These are phyloP conservation scores for Sylvicapra grimmia DNA, from an alignment of 2,113 vertebrate genomes.

Conservation along the genomic window DNA sequence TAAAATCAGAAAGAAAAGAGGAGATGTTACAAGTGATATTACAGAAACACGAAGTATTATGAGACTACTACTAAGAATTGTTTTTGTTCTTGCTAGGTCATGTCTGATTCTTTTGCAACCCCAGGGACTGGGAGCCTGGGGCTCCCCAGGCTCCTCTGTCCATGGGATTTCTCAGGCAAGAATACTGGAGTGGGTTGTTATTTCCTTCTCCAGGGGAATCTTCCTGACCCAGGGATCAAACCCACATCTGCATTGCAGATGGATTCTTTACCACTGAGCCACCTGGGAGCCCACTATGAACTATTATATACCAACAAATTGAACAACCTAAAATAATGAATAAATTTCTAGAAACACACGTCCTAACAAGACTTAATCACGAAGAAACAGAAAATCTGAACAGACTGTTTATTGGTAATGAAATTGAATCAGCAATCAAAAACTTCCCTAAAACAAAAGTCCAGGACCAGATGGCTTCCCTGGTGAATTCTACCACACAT, in stretches of 20 bases:
- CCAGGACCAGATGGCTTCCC: background rate
- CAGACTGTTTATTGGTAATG: background rate
- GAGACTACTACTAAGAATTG: background rate
- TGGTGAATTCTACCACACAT: background rate
- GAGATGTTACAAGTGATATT: background rate
- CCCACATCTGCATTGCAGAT: background rate
- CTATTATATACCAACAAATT: background rate
- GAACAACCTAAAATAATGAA: background rate
- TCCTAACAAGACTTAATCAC: background rate
- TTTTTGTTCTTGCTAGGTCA: background rate
- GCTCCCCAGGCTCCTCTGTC: background rate
- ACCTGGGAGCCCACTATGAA: background rate
- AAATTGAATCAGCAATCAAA: background rate
- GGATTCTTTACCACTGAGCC: background rate
- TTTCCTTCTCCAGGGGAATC: background rate
- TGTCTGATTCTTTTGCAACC: background rate
- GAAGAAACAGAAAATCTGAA: background rate
- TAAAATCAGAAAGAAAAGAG: background rate
- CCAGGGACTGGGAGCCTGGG: background rate
- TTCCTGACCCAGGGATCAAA: background rate
- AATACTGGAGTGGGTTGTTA: background rate
- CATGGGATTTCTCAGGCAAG: background rate
- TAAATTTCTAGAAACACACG: background rate
- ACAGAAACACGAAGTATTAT: background rate
- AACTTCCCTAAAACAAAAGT: background rate